phyloP scores from a whole-genome alignment of 2,797 vertebrate species.

The Setipinna tenuifilis region DNA sequence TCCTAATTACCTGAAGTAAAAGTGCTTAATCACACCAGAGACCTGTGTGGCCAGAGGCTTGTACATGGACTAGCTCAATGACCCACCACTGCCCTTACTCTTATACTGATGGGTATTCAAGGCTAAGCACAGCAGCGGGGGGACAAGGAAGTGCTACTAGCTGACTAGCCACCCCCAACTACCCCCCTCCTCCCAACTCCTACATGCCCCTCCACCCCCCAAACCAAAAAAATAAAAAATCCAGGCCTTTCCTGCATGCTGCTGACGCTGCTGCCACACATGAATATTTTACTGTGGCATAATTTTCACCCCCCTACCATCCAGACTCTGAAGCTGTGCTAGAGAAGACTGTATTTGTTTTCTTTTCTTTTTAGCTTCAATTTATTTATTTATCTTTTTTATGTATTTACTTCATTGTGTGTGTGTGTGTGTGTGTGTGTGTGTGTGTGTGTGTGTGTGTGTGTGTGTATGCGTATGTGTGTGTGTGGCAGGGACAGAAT shows the following conservation, averaged over 20 bases:
- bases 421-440: slow-evolving; percentile 25
- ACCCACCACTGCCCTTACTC: slow-evolving; percentile 22
- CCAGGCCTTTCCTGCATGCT: slow-evolving; percentile 32
- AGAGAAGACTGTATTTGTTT: slow-evolving; percentile 46
- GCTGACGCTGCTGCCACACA: slow-evolving; percentile 37
- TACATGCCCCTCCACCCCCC: neutral
- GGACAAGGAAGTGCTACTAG: no score
- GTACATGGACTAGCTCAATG: neutral
- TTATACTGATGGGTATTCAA: no score
- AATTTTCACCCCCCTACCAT: slow-evolving; percentile 49
- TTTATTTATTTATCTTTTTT: neutral
- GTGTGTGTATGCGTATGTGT: slow-evolving; percentile 32
- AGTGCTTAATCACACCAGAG: neutral
- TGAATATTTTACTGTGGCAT: slow-evolving; percentile 56
- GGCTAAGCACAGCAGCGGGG: no score
- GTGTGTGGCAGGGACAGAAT: slow-evolving; percentile 36
- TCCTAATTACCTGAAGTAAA: neutral
- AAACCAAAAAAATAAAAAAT: slow-evolving; percentile 25
- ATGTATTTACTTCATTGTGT: neutral
- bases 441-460: slow-evolving; percentile 18
- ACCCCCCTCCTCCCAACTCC: neutral
- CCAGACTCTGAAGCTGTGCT: slow-evolving; percentile 38
- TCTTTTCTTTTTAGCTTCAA: slow-evolving; percentile 32
- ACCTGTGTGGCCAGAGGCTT: slow-evolving; percentile 37
- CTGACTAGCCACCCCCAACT: no score